Conservation (phyloP, 1,140 invertebrate genomes). For the Teleopsis dalmanni region DNA sequence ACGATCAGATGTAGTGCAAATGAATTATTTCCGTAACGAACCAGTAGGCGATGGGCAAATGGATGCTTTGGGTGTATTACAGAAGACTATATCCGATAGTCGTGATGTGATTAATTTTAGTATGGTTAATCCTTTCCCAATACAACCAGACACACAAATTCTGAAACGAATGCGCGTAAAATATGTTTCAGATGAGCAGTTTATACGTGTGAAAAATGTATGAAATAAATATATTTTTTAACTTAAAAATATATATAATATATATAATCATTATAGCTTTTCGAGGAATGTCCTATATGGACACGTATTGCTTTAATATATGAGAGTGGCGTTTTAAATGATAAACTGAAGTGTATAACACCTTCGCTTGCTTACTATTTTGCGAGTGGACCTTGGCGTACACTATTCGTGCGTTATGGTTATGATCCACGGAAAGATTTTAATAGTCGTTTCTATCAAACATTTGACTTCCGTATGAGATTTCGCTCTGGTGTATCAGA, state of each 20-base stretch:
- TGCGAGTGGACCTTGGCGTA: slow-evolving; percentile 79
- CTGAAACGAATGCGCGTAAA: slow-evolving; percentile 44
- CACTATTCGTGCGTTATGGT: slow-evolving; percentile 75
- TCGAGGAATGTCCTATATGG: slow-evolving; percentile 78
- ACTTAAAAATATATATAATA: background rate
- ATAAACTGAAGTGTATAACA: slow-evolving; percentile 69
- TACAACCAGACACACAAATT: slow-evolving; percentile 27
- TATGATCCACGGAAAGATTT: slow-evolving; percentile 80
- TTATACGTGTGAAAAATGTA: slow-evolving; percentile 30
- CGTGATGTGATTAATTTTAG: slow-evolving; percentile 31
- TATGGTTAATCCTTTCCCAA: slow-evolving; percentile 33
- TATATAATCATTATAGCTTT: slow-evolving; percentile 46
- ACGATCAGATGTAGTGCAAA: slow-evolving; percentile 62
- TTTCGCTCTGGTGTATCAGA: slow-evolving; percentile 36
- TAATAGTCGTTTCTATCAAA: slow-evolving; percentile 70
- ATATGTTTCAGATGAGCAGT: slow-evolving; percentile 38
- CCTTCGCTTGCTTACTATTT: slow-evolving; percentile 79
- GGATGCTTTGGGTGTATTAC: slow-evolving; percentile 37
- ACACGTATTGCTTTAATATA: slow-evolving; percentile 65
- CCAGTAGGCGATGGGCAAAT: slow-evolving; percentile 29
- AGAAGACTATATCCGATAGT: slow-evolving; percentile 50
- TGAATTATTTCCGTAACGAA: slow-evolving; percentile 45
- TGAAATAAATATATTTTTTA: background rate
- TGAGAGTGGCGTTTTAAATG: slow-evolving; percentile 53
- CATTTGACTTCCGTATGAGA: slow-evolving; percentile 75